phyloP scores from a whole-genome alignment of 2,797 vertebrate genomes.

The Siniperca scherzeri region DNA sequence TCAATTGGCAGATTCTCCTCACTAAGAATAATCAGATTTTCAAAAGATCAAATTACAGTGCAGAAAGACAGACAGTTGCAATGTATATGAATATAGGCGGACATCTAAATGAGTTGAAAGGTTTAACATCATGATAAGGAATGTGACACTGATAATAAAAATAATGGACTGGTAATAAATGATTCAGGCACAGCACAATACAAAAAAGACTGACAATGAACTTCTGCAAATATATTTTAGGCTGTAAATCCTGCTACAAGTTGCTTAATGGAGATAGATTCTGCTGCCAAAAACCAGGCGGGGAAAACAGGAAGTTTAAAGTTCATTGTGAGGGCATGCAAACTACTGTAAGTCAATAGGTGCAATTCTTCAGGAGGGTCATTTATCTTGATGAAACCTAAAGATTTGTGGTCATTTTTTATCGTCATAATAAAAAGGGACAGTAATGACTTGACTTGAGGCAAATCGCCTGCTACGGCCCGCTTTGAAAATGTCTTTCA shows the following conservation, averaged over 20 bases:
- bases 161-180: conserved; percentile 35
- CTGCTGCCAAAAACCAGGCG: conserved; percentile 76
- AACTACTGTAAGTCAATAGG: conserved; percentile 91
- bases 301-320: conserved; percentile 87
- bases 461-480: conserved; percentile 80
- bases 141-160: conserved; percentile 50
- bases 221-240: conserved; percentile 55
- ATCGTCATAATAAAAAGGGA: conserved; percentile 86
- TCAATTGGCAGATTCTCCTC: conserved; percentile 60
- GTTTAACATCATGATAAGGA: conserved; percentile 46
- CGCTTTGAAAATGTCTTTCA: conserved; percentile 84
- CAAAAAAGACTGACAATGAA: conserved; percentile 51
- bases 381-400: conserved; percentile 83
- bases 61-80: conserved; percentile 57
- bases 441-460: conserved; percentile 84
- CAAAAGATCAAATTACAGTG: conserved; percentile 53
- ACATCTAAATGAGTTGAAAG: conserved; percentile 24
- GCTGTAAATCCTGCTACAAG: conserved; percentile 75
- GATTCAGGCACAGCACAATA: conserved; percentile 31
- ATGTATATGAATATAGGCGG: conserved; percentile 40
- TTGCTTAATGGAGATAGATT: conserved; percentile 83
- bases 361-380: conserved; percentile 80
- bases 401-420: conserved; percentile 83
- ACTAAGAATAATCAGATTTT: conserved; percentile 56
- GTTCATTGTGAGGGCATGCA: conserved; percentile 86